Percentiles rank a stretch among this genome's conserved stretches.
These are phyloP conservation scores for Euthynnus affinis DNA, from an alignment of 2,797 vertebrate genomes.

Conservation along the genomic window DNA sequence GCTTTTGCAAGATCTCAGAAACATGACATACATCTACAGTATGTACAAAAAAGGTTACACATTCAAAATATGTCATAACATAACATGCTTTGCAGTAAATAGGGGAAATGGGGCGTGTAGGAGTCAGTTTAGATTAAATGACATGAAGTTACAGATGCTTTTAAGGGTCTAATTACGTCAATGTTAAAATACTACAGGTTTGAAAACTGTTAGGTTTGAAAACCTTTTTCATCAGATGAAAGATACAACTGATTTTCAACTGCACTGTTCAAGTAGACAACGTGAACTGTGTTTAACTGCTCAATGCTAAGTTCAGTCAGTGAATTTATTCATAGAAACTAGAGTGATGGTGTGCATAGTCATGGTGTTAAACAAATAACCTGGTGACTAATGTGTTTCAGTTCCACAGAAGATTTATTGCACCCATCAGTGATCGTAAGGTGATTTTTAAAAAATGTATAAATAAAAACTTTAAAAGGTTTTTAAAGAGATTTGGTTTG, in stretches of 20 bases:
- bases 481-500: background rate
- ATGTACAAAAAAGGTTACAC: too few relatives aligned
- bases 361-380: background rate
- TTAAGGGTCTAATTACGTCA: background rate
- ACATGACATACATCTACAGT: too few relatives aligned
- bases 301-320: too few relatives aligned
- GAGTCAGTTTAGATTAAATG: background rate
- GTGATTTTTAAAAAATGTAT: background rate
- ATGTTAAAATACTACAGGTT: background rate
- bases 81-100: background rate
- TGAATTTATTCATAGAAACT: too few relatives aligned
- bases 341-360: background rate
- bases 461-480: background rate
- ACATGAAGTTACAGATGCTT: background rate
- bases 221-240: background rate
- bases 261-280: too few relatives aligned
- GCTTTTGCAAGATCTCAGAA: background rate
- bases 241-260: too few relatives aligned
- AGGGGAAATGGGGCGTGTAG: too few relatives aligned
- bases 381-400: background rate
- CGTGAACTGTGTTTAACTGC: too few relatives aligned
- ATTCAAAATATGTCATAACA: too few relatives aligned
- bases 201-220: too few relatives aligned
- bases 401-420: background rate
- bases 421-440: background rate